Base-by-base conservation (phyloP, 1,140 invertebrate genomes). In the Ladona fulva region DNA sequence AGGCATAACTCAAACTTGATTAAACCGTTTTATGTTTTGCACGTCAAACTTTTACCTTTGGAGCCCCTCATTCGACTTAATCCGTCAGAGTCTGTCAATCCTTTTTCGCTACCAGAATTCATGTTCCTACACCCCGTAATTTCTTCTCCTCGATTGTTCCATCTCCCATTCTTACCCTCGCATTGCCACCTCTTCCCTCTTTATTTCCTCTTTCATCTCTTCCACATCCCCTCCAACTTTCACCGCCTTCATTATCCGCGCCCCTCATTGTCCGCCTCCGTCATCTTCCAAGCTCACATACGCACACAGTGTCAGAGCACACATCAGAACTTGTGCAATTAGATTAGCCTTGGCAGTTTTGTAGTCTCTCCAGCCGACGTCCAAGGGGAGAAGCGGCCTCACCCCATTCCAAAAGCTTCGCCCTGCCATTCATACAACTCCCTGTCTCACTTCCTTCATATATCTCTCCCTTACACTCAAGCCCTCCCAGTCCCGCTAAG, bases 261-360 rank as follows among this genome's bases (percentile, higher is more conserved):
- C n/a, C n/a, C n/a, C 52, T 12, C 52, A 66, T 66, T 66, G 52
- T 66, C 52, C 52, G 52, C 52, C n/a, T n/a, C n/a, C n/a, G n/a
- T n/a, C 52, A 22, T 22, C 52, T 22, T 5, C n/a, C n/a, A n/a
- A n/a, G n/a, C 52, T 22, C 52, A 16, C 16, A 19, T 66, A 16
- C n/a, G 52, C 52, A 37, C 29, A 37, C 29, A 37, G 29, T 37
- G 29, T 37, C 29, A 37, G 29, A 1, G n/a, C n/a, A n/a, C n/a
- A 12, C 52, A 22, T 66, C 52, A 66, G 52, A 66, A 66, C 52
- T 66, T 66, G 52, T 66, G 52, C 52, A 66, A 66, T 66, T 66
- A 66, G 52, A 66, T 66, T 66, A 66, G 52, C 52, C 52, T 12
- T 66, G 52, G 52, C 14, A 6, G 52, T 12, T 6, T 66, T 66